Evolutionary conservation across 1,140 invertebrate species (phyloP).

Genomic region (Eciton burchellii): DNA sequence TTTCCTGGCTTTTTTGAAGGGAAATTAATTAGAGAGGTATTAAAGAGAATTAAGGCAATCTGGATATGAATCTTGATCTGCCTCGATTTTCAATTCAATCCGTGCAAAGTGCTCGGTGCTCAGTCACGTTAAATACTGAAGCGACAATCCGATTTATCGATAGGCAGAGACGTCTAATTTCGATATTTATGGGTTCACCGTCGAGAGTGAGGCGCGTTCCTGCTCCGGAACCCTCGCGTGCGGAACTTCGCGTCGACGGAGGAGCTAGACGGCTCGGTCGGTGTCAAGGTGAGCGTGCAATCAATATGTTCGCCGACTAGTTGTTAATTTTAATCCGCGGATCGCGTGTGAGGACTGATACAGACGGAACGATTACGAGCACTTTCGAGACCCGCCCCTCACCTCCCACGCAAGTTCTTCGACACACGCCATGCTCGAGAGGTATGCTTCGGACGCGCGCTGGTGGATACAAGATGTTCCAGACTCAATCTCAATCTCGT

Average conservation of each 20-base stretch:
- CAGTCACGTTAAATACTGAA: constrained; percentile 24
- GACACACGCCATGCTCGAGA: constrained; percentile 18
- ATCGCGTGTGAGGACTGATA: constrained; percentile 65
- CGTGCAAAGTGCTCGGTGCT: background rate
- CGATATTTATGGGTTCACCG: constrained; percentile 44
- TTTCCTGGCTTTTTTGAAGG: background rate
- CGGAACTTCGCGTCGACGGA: constrained; percentile 11
- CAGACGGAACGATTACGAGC: constrained; percentile 63
- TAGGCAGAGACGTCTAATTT: constrained; percentile 34
- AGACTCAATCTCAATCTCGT: background rate
- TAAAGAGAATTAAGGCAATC: background rate
- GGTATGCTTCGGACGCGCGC: background rate
- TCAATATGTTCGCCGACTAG: constrained; percentile 74
- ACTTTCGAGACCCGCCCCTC: constrained; percentile 45
- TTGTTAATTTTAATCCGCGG: constrained; percentile 73
- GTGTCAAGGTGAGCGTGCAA: constrained; percentile 77
- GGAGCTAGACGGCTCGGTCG: constrained; percentile 20
- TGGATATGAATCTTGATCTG: background rate
- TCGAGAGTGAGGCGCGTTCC: constrained; percentile 23
- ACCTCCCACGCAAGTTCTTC: constrained; percentile 43
- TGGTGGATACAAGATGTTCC: background rate
- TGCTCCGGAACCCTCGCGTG: constrained; percentile 26
- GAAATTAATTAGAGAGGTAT: background rate
- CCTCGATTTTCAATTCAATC: background rate
- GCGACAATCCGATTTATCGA: constrained; percentile 27